A percentile compares a stretch with the other conserved stretches of the same genome.
These are phyloP conservation scores for Mythimna impura DNA, from an alignment of 2,888 invertebrate genomes.

Conservation along the genomic window DNA sequence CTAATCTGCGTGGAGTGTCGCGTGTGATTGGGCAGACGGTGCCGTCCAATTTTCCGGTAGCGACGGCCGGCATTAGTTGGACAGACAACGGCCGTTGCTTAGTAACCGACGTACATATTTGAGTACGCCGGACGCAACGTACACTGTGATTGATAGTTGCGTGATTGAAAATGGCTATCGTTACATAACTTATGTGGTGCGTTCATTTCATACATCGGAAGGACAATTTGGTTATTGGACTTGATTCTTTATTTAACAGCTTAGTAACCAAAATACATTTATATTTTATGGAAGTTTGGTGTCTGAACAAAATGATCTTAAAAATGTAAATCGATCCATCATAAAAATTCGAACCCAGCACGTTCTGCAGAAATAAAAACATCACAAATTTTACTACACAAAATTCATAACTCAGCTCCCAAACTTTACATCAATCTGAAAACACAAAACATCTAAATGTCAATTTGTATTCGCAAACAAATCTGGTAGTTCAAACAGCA, in stretches of 20 bases:
- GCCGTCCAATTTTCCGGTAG: conserved; percentile 89
- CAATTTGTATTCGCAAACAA: conserved; percentile 90
- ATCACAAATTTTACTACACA: neutral
- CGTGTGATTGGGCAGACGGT: conserved; percentile 88
- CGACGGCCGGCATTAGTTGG: conserved; percentile 83
- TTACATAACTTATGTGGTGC: conserved; percentile 10
- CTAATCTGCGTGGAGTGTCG: conserved; percentile 90
- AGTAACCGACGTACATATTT: conserved; percentile 78
- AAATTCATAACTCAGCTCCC: conserved; percentile 17
- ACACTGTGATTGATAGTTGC: conserved; percentile 64
- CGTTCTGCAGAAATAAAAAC: neutral
- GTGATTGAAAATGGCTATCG: conserved; percentile 58
- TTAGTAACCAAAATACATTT: neutral
- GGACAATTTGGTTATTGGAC: neutral
- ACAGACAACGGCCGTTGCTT: conserved; percentile 82
- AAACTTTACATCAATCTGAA: conserved; percentile 48
- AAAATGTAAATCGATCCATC: neutral
- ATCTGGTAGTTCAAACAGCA: conserved; percentile 83
- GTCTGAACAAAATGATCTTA: neutral
- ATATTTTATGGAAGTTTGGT: neutral
- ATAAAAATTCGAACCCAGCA: neutral
- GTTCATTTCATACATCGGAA: neutral
- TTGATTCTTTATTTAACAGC: neutral
- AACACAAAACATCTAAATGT: conserved; percentile 75
- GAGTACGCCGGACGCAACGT: conserved; percentile 65